Percentiles rank a stretch among this genome's conserved stretches.
Conservation (phyloP, 2,888 invertebrate species). For the Trypoxylon attenuatum region DNA sequence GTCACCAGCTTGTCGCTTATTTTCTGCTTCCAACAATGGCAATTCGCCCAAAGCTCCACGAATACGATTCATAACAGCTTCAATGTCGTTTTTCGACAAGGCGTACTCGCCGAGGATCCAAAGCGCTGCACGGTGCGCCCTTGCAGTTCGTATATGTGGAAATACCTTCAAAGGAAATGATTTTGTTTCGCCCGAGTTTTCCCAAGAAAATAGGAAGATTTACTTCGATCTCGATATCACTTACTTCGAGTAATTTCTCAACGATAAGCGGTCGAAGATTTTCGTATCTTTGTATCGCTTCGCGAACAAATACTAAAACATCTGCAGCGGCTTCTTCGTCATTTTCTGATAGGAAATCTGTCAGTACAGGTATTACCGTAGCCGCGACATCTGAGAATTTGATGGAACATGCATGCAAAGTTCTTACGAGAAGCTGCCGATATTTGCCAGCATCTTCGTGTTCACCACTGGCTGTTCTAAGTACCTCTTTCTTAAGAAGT, state of each 20-base stretch:
- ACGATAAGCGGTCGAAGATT: conserved; percentile 88
- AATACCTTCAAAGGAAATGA: conserved; percentile 82
- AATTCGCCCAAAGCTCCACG: conserved; percentile 81
- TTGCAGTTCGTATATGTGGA: conserved; percentile 90
- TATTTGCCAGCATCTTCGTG: conserved; percentile 98
- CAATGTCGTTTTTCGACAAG: conserved; percentile 84
- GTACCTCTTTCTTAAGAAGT: conserved; percentile 93
- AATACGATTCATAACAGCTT: conserved; percentile 86
- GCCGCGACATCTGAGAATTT: conserved; percentile 97
- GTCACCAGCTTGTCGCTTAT: conserved; percentile 85
- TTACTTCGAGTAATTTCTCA: conserved; percentile 76
- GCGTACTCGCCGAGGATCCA: conserved; percentile 99
- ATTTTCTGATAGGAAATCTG: conserved; percentile 93
- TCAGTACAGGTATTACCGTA: conserved; percentile 94
- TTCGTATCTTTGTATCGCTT: conserved; percentile 96
- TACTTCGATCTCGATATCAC: not conserved
- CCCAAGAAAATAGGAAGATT: no score
- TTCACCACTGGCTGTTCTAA: conserved; percentile 91
- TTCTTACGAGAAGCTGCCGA: conserved; percentile 94
- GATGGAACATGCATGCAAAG: conserved; percentile 94
- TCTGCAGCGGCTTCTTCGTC: conserved; percentile 94
- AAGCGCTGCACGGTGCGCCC: conserved; percentile 93
- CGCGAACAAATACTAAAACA: conserved; percentile 95
- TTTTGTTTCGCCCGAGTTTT: not conserved
- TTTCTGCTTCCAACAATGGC: conserved; percentile 79